Percentiles rank a stretch among this genome's conserved stretches.
These are phyloP conservation scores for Drosophila borealis DNA, from an alignment of 2,888 invertebrate species.

Conservation along the genomic window DNA sequence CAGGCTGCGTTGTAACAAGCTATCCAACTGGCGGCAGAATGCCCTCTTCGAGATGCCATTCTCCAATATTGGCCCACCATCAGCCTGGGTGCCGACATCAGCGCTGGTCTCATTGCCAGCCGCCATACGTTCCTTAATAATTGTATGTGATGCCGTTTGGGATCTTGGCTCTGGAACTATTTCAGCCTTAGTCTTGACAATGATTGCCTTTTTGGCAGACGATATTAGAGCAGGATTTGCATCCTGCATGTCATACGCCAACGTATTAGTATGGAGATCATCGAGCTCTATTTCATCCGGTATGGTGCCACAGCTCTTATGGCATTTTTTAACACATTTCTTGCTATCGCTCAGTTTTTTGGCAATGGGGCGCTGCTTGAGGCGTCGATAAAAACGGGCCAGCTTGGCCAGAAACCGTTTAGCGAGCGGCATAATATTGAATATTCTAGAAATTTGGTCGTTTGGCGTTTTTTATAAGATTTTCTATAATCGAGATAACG, in stretches of 20 bases:
- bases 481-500: neutral
- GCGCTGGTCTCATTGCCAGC: constrained; percentile 14
- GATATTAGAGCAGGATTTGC: neutral
- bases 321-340: neutral
- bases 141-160: neutral
- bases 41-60: constrained; percentile 31
- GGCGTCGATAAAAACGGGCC: constrained; percentile 21
- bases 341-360: neutral
- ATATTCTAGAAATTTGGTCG: neutral
- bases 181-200: neutral
- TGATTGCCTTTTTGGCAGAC: too few species aligned
- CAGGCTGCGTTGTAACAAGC: constrained; percentile 26
- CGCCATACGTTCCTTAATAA: constrained; percentile 11
- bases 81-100: neutral
- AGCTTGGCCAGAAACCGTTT: constrained; percentile 31
- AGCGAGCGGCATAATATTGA: constrained; percentile 17
- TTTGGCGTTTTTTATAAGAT: too few species aligned
- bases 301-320: constrained; percentile 15
- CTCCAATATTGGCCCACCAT: constrained; percentile 37
- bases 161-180: constrained; percentile 1
- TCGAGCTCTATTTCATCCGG: neutral
- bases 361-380: constrained; percentile 2
- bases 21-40: constrained; percentile 42
- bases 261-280: neutral
- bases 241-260: neutral